Evolutionary conservation across 2,888 invertebrate genomes (phyloP).

Genomic region (Atrina japonica): DNA sequence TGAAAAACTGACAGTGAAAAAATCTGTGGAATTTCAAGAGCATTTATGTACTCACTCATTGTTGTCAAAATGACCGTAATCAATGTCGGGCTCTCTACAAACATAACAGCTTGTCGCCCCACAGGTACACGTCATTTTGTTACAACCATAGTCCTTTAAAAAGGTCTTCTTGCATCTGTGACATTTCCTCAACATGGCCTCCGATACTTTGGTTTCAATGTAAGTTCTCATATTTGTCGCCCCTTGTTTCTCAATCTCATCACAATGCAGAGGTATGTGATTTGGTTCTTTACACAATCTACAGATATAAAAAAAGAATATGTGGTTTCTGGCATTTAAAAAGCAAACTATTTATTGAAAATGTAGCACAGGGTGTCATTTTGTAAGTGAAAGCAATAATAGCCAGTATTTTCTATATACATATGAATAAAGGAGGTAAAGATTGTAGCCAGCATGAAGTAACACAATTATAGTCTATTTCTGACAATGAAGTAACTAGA

Average conservation of each 20-base stretch:
- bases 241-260: conserved; percentile 76
- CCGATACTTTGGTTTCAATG: conserved; percentile 83
- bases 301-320: conserved; percentile 22
- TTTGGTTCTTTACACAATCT: conserved; percentile 82
- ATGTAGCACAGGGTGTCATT: background rate
- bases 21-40: no score
- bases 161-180: conserved; percentile 72
- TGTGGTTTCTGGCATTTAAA: background rate
- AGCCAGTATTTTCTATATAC: background rate
- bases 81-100: conserved; percentile 78
- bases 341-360: background rate
- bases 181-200: conserved; percentile 77
- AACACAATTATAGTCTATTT: no score
- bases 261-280: conserved; percentile 82
- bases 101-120: conserved; percentile 78
- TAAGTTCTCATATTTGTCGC: conserved; percentile 78
- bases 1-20: background rate
- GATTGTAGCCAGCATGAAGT: no score
- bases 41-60: conserved; percentile 36
- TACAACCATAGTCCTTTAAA: conserved; percentile 76
- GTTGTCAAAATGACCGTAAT: conserved; percentile 83
- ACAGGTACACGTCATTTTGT: conserved; percentile 79
- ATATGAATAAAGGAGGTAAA: no score
- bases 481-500: no score
- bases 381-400: no score